A percentile compares a stretch with the other conserved stretches of the same genome.
These are phyloP conservation scores for Enteromius treurensis DNA, from an alignment of 2,797 vertebrate species.

Conservation along the genomic window DNA sequence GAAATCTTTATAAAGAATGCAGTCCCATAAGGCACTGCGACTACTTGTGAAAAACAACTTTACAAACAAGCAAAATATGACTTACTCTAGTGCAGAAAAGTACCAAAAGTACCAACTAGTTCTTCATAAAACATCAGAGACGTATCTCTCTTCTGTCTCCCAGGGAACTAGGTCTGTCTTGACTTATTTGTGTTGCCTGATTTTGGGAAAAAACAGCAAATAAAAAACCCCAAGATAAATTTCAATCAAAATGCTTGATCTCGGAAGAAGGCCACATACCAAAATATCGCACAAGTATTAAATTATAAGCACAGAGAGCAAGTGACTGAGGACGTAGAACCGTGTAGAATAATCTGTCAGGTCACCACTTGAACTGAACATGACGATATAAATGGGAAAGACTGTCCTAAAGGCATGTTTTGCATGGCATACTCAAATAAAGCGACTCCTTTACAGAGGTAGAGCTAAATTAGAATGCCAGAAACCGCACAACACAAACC, in stretches of 20 bases:
- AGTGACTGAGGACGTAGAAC: background rate
- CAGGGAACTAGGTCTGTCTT: background rate
- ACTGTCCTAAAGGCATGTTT: background rate
- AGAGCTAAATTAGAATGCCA: constrained; percentile 8
- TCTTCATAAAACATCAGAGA: background rate
- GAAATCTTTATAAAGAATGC: background rate
- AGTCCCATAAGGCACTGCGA: background rate
- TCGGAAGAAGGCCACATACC: background rate
- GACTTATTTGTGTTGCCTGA: background rate
- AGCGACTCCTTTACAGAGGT: background rate
- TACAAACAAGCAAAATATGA: background rate
- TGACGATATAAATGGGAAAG: constrained; percentile 10
- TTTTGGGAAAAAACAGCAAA: background rate
- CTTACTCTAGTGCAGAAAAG: background rate
- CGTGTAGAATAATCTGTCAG: background rate
- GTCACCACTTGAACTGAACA: background rate
- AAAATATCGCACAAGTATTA: background rate
- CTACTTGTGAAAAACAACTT: background rate
- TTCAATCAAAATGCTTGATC: background rate
- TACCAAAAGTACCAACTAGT: background rate
- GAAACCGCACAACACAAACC: constrained; percentile 14
- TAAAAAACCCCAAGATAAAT: background rate
- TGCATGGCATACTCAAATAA: background rate
- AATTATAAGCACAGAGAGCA: background rate
- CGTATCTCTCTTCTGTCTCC: background rate